These are phyloP conservation scores for Oryzias melastigma DNA, from an alignment of 2,113 vertebrate species.

Conservation along the genomic window DNA sequence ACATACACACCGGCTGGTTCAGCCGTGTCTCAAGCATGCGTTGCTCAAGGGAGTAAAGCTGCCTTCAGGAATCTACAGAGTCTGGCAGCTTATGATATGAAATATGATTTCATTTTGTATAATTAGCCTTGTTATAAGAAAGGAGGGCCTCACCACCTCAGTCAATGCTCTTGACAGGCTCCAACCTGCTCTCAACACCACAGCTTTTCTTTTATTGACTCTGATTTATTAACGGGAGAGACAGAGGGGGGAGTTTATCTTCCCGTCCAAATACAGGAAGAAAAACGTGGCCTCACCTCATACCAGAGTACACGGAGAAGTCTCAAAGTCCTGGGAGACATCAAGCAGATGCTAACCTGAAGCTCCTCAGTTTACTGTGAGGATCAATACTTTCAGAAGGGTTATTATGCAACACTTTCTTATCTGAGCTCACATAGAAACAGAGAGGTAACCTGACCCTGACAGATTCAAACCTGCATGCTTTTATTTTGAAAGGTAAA, in stretches of 20 bases:
- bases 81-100: constrained; percentile 20
- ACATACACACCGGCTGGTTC: neutral
- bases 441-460: too few species aligned
- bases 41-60: constrained; percentile 21
- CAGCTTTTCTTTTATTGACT: constrained; percentile 15
- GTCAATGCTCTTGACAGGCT: constrained; percentile 50
- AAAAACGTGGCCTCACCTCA: constrained; percentile 11
- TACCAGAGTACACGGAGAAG: constrained; percentile 13
- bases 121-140: constrained; percentile 14
- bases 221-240: constrained; percentile 31
- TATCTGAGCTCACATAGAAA: too few species aligned
- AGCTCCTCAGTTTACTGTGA: neutral
- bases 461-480: too few species aligned
- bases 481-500: too few species aligned
- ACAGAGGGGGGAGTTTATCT: constrained; percentile 11
- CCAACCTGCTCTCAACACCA: constrained; percentile 25
- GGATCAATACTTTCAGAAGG: too few species aligned
- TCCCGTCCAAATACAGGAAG: constrained; percentile 10
- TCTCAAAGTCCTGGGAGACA: constrained; percentile 9
- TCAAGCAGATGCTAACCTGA: constrained; percentile 1
- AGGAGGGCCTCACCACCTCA: constrained; percentile 32
- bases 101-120: constrained; percentile 32
- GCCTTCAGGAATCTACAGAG: constrained; percentile 1
- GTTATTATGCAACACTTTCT: too few species aligned
- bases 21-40: neutral